Evolutionary conservation across 2,888 invertebrate genomes (phyloP), one percentile per base, ranked within the genome.

Genomic region (Calliscelio sp.): DNA sequence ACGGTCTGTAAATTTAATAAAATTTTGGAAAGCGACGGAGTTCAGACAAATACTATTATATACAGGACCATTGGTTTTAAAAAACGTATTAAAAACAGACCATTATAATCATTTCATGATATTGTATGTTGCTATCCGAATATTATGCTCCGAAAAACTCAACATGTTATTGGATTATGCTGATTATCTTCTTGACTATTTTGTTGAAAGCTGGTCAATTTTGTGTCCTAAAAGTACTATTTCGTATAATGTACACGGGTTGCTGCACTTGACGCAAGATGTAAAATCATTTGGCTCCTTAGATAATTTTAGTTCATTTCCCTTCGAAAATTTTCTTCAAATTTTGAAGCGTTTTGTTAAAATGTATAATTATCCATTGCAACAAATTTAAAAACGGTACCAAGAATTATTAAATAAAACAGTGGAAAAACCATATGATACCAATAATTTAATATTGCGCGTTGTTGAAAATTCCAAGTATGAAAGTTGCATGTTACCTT

Each of bases 21-120:
- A 44, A 8, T 41, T 51, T 38, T 70, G 78, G 78, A 79, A 79
- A 71, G 79, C 79, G 7, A 79, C 79, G 11, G 79, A 79, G 41
- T 79, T 32, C 22, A 11, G 79, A 8, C 41, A 32, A 35, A 32
- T 79, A 51, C 18, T 79, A 44, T 55, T 79, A 41, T 79, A 70
- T 20, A 46, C 28, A 1, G 79, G 70, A 2, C 28, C 22, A 20
- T 55, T 79, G 11, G 63, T 63, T 63, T 71, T 79, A n/a, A 63
- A 70, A 53, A n/a, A 44, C n/a, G 25, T 71, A 2, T 44, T 75
- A 18, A 35, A 22, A 8, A 16, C 25, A n/a, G 65, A 65, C 1
- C 44, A 53, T 1, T 75, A 44, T 35, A 16, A 55, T 22, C 79
- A 79, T 57, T 79, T 79, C 24, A 16, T 63, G 2, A 8, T 22